phyloP scores from a whole-genome alignment of 37 sponge, comb jelly and placozoan species.

The Beroe ovata region DNA sequence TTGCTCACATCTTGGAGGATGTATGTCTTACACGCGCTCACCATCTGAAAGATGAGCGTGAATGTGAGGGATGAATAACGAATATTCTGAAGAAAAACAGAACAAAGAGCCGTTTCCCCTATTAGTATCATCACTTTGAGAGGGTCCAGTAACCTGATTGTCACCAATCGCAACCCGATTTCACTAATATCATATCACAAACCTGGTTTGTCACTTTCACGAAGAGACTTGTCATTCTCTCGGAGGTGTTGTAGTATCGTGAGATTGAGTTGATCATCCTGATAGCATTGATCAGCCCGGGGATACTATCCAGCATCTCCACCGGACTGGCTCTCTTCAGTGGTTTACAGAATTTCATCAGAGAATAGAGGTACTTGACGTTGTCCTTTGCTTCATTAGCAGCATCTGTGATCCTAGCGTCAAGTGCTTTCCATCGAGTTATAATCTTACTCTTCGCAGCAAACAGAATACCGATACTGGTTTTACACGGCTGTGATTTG shows the following conservation, averaged over 20 bases:
- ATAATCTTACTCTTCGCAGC: slow-evolving; percentile 94
- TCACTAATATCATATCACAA: no score
- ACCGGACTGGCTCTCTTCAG: slow-evolving; percentile 96
- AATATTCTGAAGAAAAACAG: no score
- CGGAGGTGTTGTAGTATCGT: slow-evolving; percentile 97
- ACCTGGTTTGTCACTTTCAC: slow-evolving; percentile 77
- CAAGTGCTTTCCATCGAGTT: slow-evolving; percentile 85
- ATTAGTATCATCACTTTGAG: no score
- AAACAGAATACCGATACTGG: slow-evolving; percentile 80
- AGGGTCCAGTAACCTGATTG: no score
- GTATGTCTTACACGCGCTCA: slow-evolving; percentile 89
- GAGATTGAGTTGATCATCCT: slow-evolving; percentile 99
- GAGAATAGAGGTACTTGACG: slow-evolving; percentile 97
- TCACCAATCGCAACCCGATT: no score
- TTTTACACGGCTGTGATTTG: slow-evolving; percentile 81
- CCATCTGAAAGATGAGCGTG: slow-evolving; percentile 97
- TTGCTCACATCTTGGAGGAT: slow-evolving; percentile 85
- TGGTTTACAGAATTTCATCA: slow-evolving; percentile 95
- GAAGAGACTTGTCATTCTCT: slow-evolving; percentile 96
- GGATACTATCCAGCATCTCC: slow-evolving; percentile 91
- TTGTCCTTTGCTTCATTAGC: slow-evolving; percentile 98
- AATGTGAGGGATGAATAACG: no score
- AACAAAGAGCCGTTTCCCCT: no score
- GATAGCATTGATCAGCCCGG: slow-evolving; percentile 98
- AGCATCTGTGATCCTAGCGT: slow-evolving; percentile 92